These are phyloP conservation scores for Rhinopomastus cyanomelas DNA, from an alignment of 2,113 vertebrate genomes.

Conservation along the genomic window DNA sequence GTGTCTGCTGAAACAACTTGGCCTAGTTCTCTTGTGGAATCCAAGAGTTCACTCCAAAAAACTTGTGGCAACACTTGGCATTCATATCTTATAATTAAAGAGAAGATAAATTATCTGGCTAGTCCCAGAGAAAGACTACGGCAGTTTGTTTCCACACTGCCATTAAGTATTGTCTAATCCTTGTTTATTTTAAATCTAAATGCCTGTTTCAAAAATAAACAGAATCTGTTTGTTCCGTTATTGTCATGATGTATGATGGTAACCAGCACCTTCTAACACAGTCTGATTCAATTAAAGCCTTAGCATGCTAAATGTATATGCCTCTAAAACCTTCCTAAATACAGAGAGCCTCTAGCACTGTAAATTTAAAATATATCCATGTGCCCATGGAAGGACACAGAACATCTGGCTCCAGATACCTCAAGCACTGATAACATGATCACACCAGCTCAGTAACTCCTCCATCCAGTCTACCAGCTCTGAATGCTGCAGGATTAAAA, in stretches of 20 bases:
- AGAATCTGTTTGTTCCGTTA: not conserved
- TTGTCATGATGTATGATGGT: not conserved
- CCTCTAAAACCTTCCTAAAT: not conserved
- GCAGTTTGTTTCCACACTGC: not conserved
- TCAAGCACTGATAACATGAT: accelerated
- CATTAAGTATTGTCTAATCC: not conserved
- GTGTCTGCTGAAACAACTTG: not conserved
- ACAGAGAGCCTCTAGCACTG: not conserved
- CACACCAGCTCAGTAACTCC: not conserved
- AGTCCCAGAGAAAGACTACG: not conserved
- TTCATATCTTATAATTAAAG: not conserved
- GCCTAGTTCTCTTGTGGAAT: not conserved
- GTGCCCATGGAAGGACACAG: not conserved
- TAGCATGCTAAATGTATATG: not conserved
- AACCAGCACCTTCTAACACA: not conserved
- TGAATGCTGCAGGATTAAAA: not conserved
- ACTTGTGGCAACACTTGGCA: not conserved
- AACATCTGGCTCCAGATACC: not conserved
- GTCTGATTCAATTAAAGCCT: not conserved
- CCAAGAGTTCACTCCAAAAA: not conserved
- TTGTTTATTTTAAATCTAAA: not conserved
- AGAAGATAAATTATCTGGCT: not conserved
- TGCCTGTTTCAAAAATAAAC: not conserved
- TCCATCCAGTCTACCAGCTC: not conserved
- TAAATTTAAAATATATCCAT: not conserved